Percentiles rank a stretch among this genome's conserved stretches.
Evolutionary conservation across 1,140 invertebrate species (phyloP).

Genomic region (Drosophila simulans): DNA sequence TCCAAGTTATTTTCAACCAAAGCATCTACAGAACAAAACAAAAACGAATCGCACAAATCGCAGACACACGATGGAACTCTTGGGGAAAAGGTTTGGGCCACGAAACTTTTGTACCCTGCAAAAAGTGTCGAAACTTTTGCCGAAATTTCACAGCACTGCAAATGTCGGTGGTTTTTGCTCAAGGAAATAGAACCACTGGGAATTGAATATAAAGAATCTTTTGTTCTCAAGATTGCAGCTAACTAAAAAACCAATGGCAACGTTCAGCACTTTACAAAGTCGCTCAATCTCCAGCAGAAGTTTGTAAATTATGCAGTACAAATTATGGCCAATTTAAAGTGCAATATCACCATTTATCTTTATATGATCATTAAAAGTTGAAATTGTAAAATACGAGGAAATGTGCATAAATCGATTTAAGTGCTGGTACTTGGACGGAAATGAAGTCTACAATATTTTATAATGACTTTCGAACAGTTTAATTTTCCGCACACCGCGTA

Average conservation of each 20-base stretch:
- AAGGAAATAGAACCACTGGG: not conserved
- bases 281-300: not conserved
- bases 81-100: slow-evolving; percentile 4
- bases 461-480: not conserved
- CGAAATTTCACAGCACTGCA: not conserved
- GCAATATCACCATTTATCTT: too few species aligned
- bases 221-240: not conserved
- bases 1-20: slow-evolving; percentile 73
- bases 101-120: slow-evolving; percentile 28
- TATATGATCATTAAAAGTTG: too few species aligned
- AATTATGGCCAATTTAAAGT: too few species aligned
- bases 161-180: not conserved
- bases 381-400: not conserved
- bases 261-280: not conserved
- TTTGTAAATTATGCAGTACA: too few species aligned
- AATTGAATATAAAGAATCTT: not conserved
- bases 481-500: not conserved
- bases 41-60: slow-evolving; percentile 19
- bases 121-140: not conserved
- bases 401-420: not conserved
- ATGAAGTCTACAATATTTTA: not conserved
- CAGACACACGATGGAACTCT: slow-evolving; percentile 35
- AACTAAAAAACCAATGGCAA: not conserved
- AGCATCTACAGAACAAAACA: slow-evolving; percentile 65
- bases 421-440: not conserved